Evolutionary conservation across 2,888 invertebrate species (phyloP), one percentile per base, ranked within the genome.

Genomic region (Macrophya annulata): DNA sequence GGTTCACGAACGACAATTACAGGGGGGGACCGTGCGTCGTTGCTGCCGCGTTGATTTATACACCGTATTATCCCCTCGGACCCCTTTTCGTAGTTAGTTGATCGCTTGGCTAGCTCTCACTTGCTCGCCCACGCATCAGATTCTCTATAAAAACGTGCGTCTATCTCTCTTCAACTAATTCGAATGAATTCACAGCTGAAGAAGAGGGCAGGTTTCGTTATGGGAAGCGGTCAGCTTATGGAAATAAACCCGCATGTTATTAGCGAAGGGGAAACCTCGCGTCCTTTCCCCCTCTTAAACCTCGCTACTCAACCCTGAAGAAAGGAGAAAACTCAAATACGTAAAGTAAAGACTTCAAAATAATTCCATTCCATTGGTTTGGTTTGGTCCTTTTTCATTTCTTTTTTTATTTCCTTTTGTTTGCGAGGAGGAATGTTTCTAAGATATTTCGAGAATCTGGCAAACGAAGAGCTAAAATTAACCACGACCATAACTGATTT

Each of bases 31-130:
- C 31, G 31, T 3, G 31, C 31, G 55, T n/a, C n/a, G n/a, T n/a
- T n/a, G n/a, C 17, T 5, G 88, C 87, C 88, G 87, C 88, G 89
- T 90, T 91, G 91, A 91, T 91, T 91, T 90, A 90, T 90, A 91
- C 90, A 89, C 89, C 88, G 87, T 87, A 83, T 84, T 87, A 83
- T 85, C 86, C 79, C 87, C 90, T 88, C 87, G 84, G 88, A 62
- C 88, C 88, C 85, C 48, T 62, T 12, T 1, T 65, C 62, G 81
- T 77, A n/a, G 51, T 77, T 51, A 15, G 37, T 45, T 74, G 74
- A 77, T 77, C 77, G 77, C 17, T 17, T 77, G 31, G 77, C 51
- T 55, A 77, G 77, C 77, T 55, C 77, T 55, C 37, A 25, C 81
- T 81, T 43, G 81, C 45, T 81, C 81, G 81, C 81, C 81, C 81